Conservation (phyloP, 2,113 vertebrate species). For the Pedetes capensis region DNA sequence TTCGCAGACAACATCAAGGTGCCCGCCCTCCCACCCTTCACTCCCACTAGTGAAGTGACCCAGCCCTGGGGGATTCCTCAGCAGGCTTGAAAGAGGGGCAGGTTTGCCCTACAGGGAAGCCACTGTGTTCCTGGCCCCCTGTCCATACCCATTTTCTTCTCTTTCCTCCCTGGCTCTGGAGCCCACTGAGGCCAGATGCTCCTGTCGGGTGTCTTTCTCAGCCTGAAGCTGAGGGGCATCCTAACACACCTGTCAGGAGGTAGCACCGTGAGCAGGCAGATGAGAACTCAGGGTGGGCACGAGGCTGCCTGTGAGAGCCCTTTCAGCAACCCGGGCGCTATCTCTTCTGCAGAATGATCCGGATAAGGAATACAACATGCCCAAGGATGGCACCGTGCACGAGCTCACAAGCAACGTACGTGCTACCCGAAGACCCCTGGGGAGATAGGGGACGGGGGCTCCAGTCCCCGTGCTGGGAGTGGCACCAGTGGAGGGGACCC, state of each 20-base stretch:
- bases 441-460: background rate
- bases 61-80: fast-evolving
- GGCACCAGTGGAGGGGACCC: background rate
- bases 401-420: conserved; percentile 98
- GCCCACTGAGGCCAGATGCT: background rate
- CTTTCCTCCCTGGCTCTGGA: background rate
- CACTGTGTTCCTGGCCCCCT: background rate
- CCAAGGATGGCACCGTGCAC: conserved; percentile 97
- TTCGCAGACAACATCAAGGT: conserved; percentile 99
- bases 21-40: background rate
- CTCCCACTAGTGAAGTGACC: background rate
- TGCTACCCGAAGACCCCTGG: background rate
- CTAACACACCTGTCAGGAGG: background rate
- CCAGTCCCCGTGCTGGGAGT: background rate
- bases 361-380: conserved; percentile 99
- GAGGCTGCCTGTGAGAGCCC: background rate
- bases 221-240: background rate
- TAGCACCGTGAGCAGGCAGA: background rate
- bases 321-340: background rate
- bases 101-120: fast-evolving
- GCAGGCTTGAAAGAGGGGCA: background rate
- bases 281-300: fast-evolving
- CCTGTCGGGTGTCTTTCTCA: background rate
- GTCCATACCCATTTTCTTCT: background rate
- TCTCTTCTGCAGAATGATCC: conserved; percentile 90